phyloP scores from a whole-genome alignment of 2,888 invertebrate genomes.

The Aspidiotus destructor region DNA sequence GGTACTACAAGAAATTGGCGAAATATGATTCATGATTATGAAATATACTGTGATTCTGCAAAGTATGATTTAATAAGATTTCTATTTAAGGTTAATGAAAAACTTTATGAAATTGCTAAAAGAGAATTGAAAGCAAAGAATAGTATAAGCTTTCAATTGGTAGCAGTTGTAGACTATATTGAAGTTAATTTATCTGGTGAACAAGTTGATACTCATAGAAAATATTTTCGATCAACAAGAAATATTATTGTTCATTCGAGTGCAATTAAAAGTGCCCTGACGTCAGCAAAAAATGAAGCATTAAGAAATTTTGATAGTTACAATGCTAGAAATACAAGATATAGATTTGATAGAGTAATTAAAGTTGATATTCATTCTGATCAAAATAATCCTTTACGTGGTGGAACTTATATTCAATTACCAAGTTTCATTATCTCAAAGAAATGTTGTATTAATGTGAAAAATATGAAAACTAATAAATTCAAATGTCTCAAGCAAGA shows the following conservation, averaged over 20 bases:
- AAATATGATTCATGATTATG: slow-evolving; percentile 25
- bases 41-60: slow-evolving; percentile 21
- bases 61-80: slow-evolving; percentile 25
- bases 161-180: slow-evolving; percentile 24
- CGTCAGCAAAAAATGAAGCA: slow-evolving; percentile 11
- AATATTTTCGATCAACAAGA: slow-evolving; percentile 27
- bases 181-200: slow-evolving; percentile 19
- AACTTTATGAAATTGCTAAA: slow-evolving; percentile 17
- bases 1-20: slow-evolving; percentile 17
- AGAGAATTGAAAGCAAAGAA: slow-evolving; percentile 16
- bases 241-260: slow-evolving; percentile 17
- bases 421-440: slow-evolving; percentile 4
- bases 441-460: slow-evolving; percentile 9
- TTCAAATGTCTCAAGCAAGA: slow-evolving; percentile 11
- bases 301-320: slow-evolving; percentile 16
- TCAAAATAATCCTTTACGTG: slow-evolving; percentile 10
- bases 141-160: slow-evolving; percentile 17
- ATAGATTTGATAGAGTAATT: slow-evolving; percentile 16
- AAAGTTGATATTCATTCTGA: slow-evolving; percentile 12
- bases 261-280: slow-evolving; percentile 14
- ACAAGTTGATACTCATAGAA: slow-evolving; percentile 16
- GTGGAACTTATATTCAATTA: neutral
- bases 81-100: slow-evolving; percentile 24
- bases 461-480: slow-evolving; percentile 11
- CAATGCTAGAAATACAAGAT: slow-evolving; percentile 17